Base-by-base conservation (phyloP, 2,797 vertebrate genomes). In the Falco novaeseelandiae region DNA sequence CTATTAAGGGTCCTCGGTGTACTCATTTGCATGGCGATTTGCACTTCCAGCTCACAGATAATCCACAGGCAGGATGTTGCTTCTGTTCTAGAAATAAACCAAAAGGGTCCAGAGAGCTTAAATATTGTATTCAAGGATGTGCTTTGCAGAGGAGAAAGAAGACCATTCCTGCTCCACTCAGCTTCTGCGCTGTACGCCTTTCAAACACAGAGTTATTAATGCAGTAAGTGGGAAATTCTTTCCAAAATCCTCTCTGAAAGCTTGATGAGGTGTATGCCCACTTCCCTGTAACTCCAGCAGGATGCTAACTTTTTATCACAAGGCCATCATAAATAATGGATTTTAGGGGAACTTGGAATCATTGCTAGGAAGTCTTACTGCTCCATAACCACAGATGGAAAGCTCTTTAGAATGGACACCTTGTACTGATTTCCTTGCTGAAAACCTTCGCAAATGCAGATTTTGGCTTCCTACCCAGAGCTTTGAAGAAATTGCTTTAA, bases 161-260 rank as follows among this genome's bases (percentile, higher is more conserved):
- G 52, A 72, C 46, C 3, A 2, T 67, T 88, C 29, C 62, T 46
- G 17, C 40, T 71, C 42, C 1, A 1, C 46, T 61, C 72, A 44
- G 81, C 71, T 85, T 84, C 74, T 89, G 87, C 42, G 34, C 21
- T 67, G 22, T 44, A 81, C 55, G 46, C 84, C 76, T 93, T 89
- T 94, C 65, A 87, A 77, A 74, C 23, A 32, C 26, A 17, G 71
- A 27, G 49, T 88, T 91, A 95, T 80, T 96, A 95, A 85, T 86
- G 71, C 89, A 85, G 72, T 91, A 93, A 93, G 87, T 22, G 54
- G 90, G 83, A 97, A 96, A 95, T 95, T 72, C 62, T 88, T 90
- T 90, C 61, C 83, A 95, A 95, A 96, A 96, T 96, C 93, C 88
- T 88, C 69, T 92, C 85, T 97, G 95, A 97, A 96, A 97, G 61